A percentile compares a stretch with the other conserved stretches of the same genome.
phyloP scores from a whole-genome alignment of 1,140 invertebrate species.

The Idris sp. region DNA sequence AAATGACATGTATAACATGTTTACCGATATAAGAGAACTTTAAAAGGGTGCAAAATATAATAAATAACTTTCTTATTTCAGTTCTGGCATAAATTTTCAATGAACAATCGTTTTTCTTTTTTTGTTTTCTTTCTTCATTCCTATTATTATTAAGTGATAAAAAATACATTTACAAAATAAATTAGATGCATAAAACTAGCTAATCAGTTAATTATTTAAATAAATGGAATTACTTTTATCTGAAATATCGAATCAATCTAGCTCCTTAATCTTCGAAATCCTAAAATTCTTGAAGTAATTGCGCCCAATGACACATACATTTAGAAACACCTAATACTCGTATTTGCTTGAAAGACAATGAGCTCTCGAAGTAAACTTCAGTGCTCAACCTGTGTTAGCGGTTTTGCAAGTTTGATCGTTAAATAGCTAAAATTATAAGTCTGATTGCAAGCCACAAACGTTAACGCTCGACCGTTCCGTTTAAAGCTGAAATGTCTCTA shows the following conservation, averaged over 20 bases:
- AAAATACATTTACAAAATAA: no score
- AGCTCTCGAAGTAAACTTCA: constrained; percentile 32
- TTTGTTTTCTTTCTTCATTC: no score
- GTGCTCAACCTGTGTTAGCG: constrained; percentile 25
- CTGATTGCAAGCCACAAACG: constrained; percentile 32
- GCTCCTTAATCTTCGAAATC: constrained; percentile 12
- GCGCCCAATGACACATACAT: constrained; percentile 15
- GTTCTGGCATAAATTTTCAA: no score
- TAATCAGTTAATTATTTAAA: no score
- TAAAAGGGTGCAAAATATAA: no score
- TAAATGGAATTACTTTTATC: no score
- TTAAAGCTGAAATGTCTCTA: constrained; percentile 17
- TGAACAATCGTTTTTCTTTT: no score
- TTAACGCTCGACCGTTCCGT: constrained; percentile 19
- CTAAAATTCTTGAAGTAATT: constrained; percentile 1
- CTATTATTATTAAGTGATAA: no score
- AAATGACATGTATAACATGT: no score
- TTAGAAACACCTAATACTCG: constrained; percentile 32
- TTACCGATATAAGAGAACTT: no score
- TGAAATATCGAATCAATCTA: constrained; percentile 27
- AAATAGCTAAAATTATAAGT: constrained; percentile 45
- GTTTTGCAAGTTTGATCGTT: constrained; percentile 49
- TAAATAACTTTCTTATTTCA: no score
- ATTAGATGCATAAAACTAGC: no score
- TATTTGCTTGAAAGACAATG: constrained; percentile 47